These are phyloP conservation scores for Misgurnus anguillicaudatus DNA, from an alignment of 2,113 vertebrate species.

Conservation along the genomic window DNA sequence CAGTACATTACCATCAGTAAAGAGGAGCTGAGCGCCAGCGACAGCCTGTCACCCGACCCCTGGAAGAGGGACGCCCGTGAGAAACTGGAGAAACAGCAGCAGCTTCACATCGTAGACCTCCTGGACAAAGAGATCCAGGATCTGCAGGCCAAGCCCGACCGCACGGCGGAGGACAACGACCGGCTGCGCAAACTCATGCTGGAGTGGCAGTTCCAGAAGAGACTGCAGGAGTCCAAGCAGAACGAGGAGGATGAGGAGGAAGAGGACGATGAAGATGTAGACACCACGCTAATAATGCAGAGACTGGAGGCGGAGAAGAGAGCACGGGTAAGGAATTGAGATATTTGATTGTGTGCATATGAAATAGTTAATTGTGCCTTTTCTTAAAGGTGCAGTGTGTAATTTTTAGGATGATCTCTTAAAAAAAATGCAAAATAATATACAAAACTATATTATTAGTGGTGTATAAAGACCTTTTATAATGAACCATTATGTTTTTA, in stretches of 20 bases:
- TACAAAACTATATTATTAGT: too few species aligned
- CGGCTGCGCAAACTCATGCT: constrained; percentile 95
- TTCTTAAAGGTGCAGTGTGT: too few species aligned
- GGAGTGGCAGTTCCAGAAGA: constrained; percentile 98
- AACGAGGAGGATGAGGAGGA: constrained; percentile 96
- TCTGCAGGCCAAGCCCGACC: constrained; percentile 87
- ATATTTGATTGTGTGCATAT: too few species aligned
- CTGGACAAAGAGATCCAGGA: constrained; percentile 97
- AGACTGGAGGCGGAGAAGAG: constrained; percentile 95
- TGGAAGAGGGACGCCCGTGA: constrained; percentile 96
- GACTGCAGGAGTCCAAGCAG: constrained; percentile 94
- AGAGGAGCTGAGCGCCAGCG: constrained; percentile 87
- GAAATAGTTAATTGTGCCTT: too few species aligned
- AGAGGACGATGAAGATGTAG: constrained; percentile 96
- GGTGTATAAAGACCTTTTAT: too few species aligned
- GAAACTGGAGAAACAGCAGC: constrained; percentile 98
- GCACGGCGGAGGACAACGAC: constrained; percentile 91
- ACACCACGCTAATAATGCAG: constrained; percentile 94
- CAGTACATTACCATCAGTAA: constrained; percentile 95
- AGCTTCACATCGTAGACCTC: constrained; percentile 95
- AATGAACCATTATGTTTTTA: too few species aligned
- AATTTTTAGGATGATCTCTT: too few species aligned
- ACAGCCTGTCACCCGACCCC: constrained; percentile 94
- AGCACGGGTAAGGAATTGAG: constrained; percentile 85
- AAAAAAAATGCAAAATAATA: too few species aligned